Evolutionary conservation across 2,888 invertebrate genomes (phyloP), one percentile per base, ranked within the genome.

Genomic region (Nephrocerus scutellatus): DNA sequence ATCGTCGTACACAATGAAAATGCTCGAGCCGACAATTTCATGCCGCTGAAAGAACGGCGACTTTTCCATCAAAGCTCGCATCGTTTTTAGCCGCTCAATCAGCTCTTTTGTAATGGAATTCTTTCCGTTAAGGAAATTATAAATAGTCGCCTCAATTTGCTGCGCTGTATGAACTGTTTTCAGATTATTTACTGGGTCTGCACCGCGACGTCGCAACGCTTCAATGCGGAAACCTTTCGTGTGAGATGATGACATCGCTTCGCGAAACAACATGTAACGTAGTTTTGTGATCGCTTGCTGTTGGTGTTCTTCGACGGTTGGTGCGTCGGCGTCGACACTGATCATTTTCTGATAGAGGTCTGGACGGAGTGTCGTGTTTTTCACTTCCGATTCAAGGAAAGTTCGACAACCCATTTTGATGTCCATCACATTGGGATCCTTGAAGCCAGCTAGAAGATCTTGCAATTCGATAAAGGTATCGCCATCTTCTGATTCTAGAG

Each of bases 271-370:
- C 96, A 96, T 96, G 70, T 97, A 97, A 24, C 95, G 80, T 52
- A 96, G 74, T 71, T 97, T 97, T 8, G 96, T 96, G 29, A 97
- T 85, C 10, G 93, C 89, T 55, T 82, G 76, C 6, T 75, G 72
- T 28, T 75, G 73, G 60, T 86, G 84, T 64, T 97, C 97, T 41
- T 84, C 82, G 34, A 73, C 71, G 6, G 87, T 91, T 15, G 95
- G 93, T 3, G 90, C 92, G 39, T 68, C 73, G 0, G 87, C 84
- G 64, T 96, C 92, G 12, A 97, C 78, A 6, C 84, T 80, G 24
- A 95, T 77, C 95, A 97, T 96, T 74, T 97, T 97, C 54, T 89
- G 82, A 66, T 93, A 97, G 22, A 97, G 74, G 70, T 97, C 97
- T 4, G 76, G 61, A 32, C 96, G 76, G 13, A 88, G 81, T 29